A percentile compares a stretch with the other conserved stretches of the same genome.
These are phyloP conservation scores for Eristalis intricaria DNA, from an alignment of 2,888 invertebrate genomes.

Conservation along the genomic window DNA sequence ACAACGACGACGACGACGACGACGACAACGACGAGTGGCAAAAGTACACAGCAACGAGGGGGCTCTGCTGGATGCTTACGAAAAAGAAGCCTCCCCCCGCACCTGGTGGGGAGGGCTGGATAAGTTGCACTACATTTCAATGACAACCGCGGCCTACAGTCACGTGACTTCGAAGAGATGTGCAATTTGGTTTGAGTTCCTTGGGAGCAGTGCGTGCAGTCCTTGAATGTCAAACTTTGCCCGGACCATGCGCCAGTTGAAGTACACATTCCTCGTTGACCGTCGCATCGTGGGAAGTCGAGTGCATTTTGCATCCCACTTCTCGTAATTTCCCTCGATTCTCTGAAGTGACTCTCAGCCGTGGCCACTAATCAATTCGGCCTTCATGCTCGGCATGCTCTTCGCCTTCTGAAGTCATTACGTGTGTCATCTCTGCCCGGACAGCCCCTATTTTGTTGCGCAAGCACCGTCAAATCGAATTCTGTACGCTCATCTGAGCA, in stretches of 20 bases:
- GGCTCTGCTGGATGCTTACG: not conserved
- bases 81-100: not conserved
- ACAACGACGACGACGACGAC: not conserved
- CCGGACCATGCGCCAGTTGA: too few species aligned
- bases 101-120: not conserved
- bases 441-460: conserved; percentile 7
- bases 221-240: not conserved
- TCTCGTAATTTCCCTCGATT: not conserved
- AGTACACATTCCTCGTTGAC: too few species aligned
- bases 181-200: not conserved
- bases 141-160: not conserved
- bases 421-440: not conserved
- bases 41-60: not conserved
- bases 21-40: not conserved
- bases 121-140: not conserved
- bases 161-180: not conserved
- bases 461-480: conserved; percentile 6
- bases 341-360: too few species aligned
- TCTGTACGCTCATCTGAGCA: conserved; percentile 17
- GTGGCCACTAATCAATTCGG: too few species aligned
- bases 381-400: too few species aligned
- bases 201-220: not conserved
- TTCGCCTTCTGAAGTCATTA: not conserved
- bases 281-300: not conserved
- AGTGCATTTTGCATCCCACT: not conserved